Conservation (phyloP, 2,888 invertebrate species). For the Phasia obesa region DNA sequence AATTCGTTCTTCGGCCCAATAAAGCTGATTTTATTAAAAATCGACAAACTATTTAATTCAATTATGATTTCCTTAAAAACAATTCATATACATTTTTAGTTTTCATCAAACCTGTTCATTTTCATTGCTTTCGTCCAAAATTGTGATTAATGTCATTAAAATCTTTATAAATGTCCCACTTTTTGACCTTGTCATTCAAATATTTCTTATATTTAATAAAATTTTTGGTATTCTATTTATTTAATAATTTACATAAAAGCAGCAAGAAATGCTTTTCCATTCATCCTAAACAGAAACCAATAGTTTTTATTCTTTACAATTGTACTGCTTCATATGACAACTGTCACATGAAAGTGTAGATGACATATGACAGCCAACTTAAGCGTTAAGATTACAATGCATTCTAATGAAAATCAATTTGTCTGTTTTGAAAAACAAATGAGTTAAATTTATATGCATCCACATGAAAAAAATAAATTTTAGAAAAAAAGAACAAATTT, state of each 20-base stretch:
- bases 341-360: constrained; percentile 61
- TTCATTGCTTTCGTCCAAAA: background rate
- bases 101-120: background rate
- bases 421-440: constrained; percentile 19
- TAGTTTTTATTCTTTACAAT: constrained; percentile 8
- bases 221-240: background rate
- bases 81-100: background rate
- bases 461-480: too few relatives aligned
- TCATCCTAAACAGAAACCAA: constrained; percentile 2
- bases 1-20: too few relatives aligned
- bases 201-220: background rate
- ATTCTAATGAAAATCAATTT: constrained; percentile 55
- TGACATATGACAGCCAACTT: constrained; percentile 56
- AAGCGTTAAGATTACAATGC: constrained; percentile 50
- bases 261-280: background rate
- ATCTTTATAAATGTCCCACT: background rate
- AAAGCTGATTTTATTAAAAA: too few relatives aligned
- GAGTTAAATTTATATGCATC: constrained; percentile 31
- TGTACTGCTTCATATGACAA: constrained; percentile 42
- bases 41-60: too few relatives aligned
- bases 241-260: constrained; percentile 3
- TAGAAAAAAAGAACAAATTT: constrained; percentile 11
- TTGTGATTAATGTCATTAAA: background rate
- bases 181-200: constrained; percentile 41
- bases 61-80: too few relatives aligned